Base-by-base conservation (phyloP, 2,888 invertebrate genomes). In the Trichacis sp. region DNA sequence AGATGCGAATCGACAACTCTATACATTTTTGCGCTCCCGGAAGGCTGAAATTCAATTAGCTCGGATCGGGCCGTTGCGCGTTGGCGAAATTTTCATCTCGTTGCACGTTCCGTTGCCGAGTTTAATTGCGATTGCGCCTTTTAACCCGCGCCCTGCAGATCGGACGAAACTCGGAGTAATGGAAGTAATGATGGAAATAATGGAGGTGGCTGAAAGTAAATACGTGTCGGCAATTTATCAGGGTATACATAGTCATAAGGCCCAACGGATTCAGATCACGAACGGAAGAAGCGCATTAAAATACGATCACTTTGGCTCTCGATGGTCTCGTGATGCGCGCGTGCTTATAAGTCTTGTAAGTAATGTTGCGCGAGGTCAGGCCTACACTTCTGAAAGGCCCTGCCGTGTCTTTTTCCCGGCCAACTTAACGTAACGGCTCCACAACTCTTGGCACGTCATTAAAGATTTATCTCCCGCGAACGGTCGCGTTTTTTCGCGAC, bases 241-340 rank as follows among this genome's bases (percentile, higher is more conserved):
- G 56, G 36, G 14, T 30, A 36, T 45, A 54, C 56, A 58, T 38
- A 64, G 58, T 48, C 48, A 64, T 64, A 55, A 54, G 55, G 59
- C 64, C 54, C 56, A 64, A 24, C 47, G 47, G 47, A 64, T 56
- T 50, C 64, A 51, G 47, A 64, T 64, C 64, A 56, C 64, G 55
- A 52, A 64, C 51, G 52, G 55, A 45, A 56, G 48, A 54, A 48
- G 55, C 43, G 53, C 58, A 64, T 64, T 55, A 55, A 54, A 54
- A 47, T 59, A 42, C 59, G 18, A 48, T 51, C 30, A 17, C 20
- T 48, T 15, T 45, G 45, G 48, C 49, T 36, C 45, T 29, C 29
- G 40, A 29, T 42, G 45, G 53, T 63, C n/a, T n/a, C n/a, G n/a
- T n/a, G 62, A 58, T 45, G 55, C 59, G 53, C 64, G 58, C 38